Base-by-base conservation (phyloP, 2,113 vertebrate species). In the Riparia riparia region DNA sequence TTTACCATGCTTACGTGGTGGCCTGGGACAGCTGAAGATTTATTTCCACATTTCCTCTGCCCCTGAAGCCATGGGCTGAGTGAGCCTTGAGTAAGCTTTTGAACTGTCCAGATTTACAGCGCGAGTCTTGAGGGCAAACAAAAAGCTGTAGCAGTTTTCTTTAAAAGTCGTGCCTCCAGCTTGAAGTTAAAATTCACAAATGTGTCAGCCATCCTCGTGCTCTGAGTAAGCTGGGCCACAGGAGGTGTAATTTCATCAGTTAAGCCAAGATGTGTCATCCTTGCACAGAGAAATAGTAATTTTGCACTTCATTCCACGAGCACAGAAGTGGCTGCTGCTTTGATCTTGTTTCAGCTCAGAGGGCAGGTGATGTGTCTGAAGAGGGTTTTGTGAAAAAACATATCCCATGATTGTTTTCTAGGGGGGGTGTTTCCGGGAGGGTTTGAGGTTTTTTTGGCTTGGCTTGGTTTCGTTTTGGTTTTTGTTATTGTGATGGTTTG, bases 151-250 rank as follows among this genome's bases (percentile, higher is more conserved):
- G 7, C 8, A 12, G 2, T 61, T 72, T 76, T 49, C 44, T 72
- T 80, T 49, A 65, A 49, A 72, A 69, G 28, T 44, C 19, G 4
- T n/a, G 8, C 41, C 44, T 87, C 31, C 34, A 51, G 81, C 20
- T 18, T 45, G n/a, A 58, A 72, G 41, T 39, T 76, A 47, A 37
- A 82, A 78, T 56, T 88, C 24, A 37, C 49, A 51, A 19, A n/a
- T 0, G 0, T 24, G 37, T 47, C 56, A 79, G 22, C 29, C 32
- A 16, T 22, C 37, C 51, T 68, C 4, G 0, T 41, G 4, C 2
- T 44, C 49, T 31, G 79, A 53, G 18, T 34, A 4, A 69, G 57
- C 53, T 73, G 91, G 76, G 53, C 50, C 41, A 31, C 71, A 53
- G 80, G n/a, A 88, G 32, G 18, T 72, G 19, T 19, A 37, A 42